Percentiles rank a stretch among this genome's conserved stretches.
phyloP scores from a whole-genome alignment of 64 coral and sea anemone species.

The Pocillopora verrucosa region DNA sequence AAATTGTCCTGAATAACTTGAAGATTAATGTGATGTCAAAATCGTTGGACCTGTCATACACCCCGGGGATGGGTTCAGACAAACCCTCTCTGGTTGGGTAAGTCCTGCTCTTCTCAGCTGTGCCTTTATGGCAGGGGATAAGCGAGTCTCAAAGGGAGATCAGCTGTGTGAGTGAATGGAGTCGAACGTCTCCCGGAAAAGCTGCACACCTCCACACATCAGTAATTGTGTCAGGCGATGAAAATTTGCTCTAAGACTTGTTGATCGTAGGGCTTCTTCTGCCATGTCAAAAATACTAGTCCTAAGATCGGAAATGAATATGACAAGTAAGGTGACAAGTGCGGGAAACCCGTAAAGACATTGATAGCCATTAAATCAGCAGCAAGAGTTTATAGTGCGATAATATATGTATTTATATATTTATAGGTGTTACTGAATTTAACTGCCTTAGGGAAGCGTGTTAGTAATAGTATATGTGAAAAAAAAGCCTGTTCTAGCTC shows the following conservation, averaged over 20 bases:
- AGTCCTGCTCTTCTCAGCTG: neutral
- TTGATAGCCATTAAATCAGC: too few relatives aligned
- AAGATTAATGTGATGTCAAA: slow-evolving; percentile 26
- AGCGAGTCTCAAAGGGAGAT: neutral
- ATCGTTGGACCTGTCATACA: neutral
- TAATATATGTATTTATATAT: too few relatives aligned
- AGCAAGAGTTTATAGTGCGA: too few relatives aligned
- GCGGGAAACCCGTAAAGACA: too few relatives aligned
- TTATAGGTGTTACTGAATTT: too few relatives aligned
- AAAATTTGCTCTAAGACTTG: neutral
- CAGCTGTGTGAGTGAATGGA: neutral
- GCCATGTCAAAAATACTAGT: neutral
- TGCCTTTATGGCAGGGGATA: neutral
- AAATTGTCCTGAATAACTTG: neutral
- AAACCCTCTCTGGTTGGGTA: neutral
- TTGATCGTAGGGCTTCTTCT: neutral
- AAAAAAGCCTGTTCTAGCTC: too few relatives aligned
- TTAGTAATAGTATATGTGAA: too few relatives aligned
- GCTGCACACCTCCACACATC: neutral
- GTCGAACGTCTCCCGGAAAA: slow-evolving; percentile 22
- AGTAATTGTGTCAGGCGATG: neutral
- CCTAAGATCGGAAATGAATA: neutral
- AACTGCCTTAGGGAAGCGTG: too few relatives aligned
- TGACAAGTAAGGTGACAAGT: too few relatives aligned
- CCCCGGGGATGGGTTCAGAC: neutral